phyloP scores from a whole-genome alignment of 2,113 vertebrate genomes.

The Dromiciops gliroides region DNA sequence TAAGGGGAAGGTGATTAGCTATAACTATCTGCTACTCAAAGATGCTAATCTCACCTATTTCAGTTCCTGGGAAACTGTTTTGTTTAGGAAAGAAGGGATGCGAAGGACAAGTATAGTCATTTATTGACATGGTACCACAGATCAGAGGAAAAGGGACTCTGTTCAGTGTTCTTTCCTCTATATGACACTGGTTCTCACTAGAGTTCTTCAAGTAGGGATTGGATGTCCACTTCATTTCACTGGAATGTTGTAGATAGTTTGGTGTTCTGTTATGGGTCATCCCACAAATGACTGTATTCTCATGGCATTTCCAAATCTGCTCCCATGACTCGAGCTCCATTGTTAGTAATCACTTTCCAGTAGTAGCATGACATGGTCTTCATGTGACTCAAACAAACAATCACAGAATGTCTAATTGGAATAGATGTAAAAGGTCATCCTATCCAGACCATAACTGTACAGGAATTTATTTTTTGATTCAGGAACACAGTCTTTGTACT shows the following conservation, averaged over 20 bases:
- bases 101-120: not conserved
- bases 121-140: not conserved
- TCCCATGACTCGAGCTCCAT: not conserved
- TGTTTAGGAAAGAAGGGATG: not conserved
- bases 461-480: not conserved
- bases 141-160: not conserved
- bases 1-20: not conserved
- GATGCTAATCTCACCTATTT: not conserved
- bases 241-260: not conserved
- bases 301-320: not conserved
- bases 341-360: not conserved
- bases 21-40: not conserved
- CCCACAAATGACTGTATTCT: not conserved
- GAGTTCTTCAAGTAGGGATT: not conserved
- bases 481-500: not conserved
- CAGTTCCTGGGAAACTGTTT: not conserved
- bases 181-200: not conserved
- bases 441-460: not conserved
- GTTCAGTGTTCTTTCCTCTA: not conserved
- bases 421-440: not conserved
- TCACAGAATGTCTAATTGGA: not conserved
- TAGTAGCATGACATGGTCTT: not conserved
- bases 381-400: not conserved
- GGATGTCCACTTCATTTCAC: not conserved
- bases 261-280: not conserved